Percentiles rank a stretch among this genome's conserved stretches.
Evolutionary conservation across 2,888 invertebrate genomes (phyloP).

Genomic region (Netelia inedita): DNA sequence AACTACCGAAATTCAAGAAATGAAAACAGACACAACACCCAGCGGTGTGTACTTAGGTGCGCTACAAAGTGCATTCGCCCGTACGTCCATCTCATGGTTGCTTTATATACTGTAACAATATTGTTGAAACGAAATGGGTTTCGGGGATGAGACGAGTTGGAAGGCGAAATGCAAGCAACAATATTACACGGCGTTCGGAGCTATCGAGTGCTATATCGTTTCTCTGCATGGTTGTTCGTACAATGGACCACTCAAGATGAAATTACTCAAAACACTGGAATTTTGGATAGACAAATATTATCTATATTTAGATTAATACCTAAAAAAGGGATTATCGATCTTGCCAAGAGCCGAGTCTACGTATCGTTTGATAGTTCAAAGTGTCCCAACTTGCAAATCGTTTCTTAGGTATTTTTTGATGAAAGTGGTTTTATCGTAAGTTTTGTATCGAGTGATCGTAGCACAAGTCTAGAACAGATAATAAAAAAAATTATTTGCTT

Average conservation of each 20-base stretch:
- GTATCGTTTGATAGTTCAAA: too few species aligned
- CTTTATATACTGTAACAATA: conserved; percentile 26
- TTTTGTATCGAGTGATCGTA: too few species aligned
- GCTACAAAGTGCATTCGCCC: conserved; percentile 8
- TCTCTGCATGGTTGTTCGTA: neutral
- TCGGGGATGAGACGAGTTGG: neutral
- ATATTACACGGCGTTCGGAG: neutral
- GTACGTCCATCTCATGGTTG: conserved; percentile 5
- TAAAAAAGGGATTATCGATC: too few species aligned
- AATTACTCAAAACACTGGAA: neutral
- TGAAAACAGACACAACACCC: neutral
- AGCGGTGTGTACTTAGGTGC: conserved; percentile 1
- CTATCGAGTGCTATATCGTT: neutral
- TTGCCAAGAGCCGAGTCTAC: too few species aligned
- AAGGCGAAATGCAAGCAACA: neutral
- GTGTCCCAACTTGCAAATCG: too few species aligned
- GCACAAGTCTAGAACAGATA: too few species aligned
- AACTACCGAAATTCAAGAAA: conserved; percentile 1
- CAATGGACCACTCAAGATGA: conserved; percentile 5
- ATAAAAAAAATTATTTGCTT: too few species aligned
- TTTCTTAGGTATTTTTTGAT: too few species aligned
- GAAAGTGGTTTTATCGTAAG: too few species aligned
- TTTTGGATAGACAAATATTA: too few species aligned
- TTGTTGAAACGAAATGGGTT: conserved; percentile 16
- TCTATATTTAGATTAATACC: too few species aligned